These are phyloP conservation scores for Meandrina meandrites DNA, from an alignment of 92 coral and sea anemone genomes.

Conservation along the genomic window DNA sequence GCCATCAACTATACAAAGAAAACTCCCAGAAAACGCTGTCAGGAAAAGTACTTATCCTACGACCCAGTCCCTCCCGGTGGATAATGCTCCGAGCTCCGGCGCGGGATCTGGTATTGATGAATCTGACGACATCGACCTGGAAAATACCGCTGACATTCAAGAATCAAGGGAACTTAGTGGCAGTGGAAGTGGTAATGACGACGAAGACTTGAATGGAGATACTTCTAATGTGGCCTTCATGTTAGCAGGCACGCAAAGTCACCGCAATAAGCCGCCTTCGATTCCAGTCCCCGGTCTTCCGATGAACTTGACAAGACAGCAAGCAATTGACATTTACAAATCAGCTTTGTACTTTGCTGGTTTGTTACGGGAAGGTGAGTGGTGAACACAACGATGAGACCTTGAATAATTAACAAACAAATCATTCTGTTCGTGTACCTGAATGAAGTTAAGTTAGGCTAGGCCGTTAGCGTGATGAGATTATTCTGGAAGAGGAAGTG, in stretches of 20 bases:
- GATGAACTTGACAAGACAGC: conserved; percentile 38
- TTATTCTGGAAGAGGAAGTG: neutral
- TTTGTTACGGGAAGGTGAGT: conserved; percentile 65
- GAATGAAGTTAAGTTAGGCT: neutral
- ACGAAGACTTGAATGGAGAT: neutral
- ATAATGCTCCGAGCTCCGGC: neutral
- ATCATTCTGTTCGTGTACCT: neutral
- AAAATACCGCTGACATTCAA: conserved; percentile 14
- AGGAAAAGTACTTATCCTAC: neutral
- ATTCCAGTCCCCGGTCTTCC: conserved; percentile 35
- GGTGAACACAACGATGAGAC: neutral
- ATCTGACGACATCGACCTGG: neutral
- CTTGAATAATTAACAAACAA: neutral
- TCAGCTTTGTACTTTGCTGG: conserved; percentile 81
- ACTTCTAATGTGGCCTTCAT: conserved; percentile 39
- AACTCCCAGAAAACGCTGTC: conserved; percentile 15
- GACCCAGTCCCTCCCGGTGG: neutral
- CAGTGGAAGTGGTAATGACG: conserved; percentile 28
- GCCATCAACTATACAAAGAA: conserved; percentile 7
- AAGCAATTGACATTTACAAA: conserved; percentile 64
- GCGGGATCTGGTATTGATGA: conserved; percentile 33
- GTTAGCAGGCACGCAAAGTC: conserved; percentile 41
- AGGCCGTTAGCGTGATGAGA: neutral
- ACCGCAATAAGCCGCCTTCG: conserved; percentile 1
- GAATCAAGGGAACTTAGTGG: neutral